A percentile compares a stretch with the other conserved stretches of the same genome.
Evolutionary conservation across 2,113 vertebrate species (phyloP).

Genomic region (Xiphophorus hellerii): DNA sequence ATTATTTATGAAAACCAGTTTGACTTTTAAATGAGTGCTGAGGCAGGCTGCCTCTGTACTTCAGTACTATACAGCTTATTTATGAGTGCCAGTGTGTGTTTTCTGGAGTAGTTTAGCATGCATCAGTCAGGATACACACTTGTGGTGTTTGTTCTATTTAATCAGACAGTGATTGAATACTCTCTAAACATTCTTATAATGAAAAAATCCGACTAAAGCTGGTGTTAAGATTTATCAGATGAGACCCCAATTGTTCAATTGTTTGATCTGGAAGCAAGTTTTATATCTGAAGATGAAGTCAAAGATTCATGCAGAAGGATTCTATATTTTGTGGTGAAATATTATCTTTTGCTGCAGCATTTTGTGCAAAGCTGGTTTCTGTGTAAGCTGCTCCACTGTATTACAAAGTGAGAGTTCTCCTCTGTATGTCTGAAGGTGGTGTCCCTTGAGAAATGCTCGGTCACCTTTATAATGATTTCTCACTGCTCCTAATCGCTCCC

Average conservation of each 20-base stretch:
- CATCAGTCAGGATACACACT: conserved; percentile 70
- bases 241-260: neutral
- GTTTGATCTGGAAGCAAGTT: neutral
- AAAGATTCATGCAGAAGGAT: neutral
- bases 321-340: too few relatives aligned
- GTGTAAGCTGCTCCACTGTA: conserved; percentile 51
- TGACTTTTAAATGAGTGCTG: conserved; percentile 53
- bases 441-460: conserved; percentile 46
- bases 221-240: neutral
- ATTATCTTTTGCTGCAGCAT: neutral
- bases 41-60: conserved; percentile 47
- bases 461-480: conserved; percentile 70
- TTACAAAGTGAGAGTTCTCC: conserved; percentile 50
- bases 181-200: conserved; percentile 1
- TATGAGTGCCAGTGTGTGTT: conserved; percentile 71
- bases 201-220: neutral
- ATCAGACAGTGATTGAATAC: conserved; percentile 20
- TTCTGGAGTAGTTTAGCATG: conserved; percentile 59
- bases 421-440: conserved; percentile 42
- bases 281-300: neutral
- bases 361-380: conserved; percentile 37
- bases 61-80: conserved; percentile 52
- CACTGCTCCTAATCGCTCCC: conserved; percentile 59
- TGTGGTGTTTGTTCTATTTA: conserved; percentile 52
- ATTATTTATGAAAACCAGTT: conserved; percentile 56